A percentile compares a stretch with the other conserved stretches of the same genome.
phyloP scores from a whole-genome alignment of 2,888 invertebrate species.

The Alloscopus bannaensis region DNA sequence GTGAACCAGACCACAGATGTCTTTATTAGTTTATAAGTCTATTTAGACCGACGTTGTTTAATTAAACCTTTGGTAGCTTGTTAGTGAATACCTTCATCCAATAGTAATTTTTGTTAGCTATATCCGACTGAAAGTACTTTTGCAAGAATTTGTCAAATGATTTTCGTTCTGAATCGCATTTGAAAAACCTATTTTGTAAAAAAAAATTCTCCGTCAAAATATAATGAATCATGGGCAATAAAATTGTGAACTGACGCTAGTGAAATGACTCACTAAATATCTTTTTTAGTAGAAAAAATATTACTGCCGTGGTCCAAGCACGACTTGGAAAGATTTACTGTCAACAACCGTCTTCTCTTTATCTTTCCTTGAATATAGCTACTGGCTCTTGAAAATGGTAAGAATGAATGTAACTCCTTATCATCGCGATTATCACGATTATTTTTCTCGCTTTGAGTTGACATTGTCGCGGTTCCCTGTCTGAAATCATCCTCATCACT shows the following conservation, averaged over 20 bases:
- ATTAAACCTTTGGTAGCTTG: too few species aligned
- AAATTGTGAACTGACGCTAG: slow-evolving; percentile 43
- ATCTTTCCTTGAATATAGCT: slow-evolving; percentile 40
- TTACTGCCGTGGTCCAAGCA: slow-evolving; percentile 52
- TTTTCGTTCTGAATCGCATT: background rate
- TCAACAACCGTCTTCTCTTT: slow-evolving; percentile 15
- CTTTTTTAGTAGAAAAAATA: slow-evolving; percentile 45
- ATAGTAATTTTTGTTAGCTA: too few species aligned
- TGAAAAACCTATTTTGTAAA: background rate
- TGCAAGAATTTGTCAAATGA: background rate
- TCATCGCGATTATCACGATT: background rate
- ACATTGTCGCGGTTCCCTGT: slow-evolving; percentile 24
- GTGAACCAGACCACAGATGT: background rate
- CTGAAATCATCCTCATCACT: slow-evolving; percentile 25
- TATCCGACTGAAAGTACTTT: too few species aligned
- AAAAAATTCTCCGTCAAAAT: slow-evolving; percentile 39
- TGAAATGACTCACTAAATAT: slow-evolving; percentile 40
- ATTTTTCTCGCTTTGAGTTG: slow-evolving; percentile 17
- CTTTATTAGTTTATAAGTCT: too few species aligned
- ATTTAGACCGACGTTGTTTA: too few species aligned
- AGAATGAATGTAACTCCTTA: slow-evolving; percentile 9
- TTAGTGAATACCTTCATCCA: background rate
- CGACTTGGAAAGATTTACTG: slow-evolving; percentile 52
- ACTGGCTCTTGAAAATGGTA: slow-evolving; percentile 17
- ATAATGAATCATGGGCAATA: slow-evolving; percentile 57